Conservation (phyloP, 2,888 invertebrate species). For the Acleris cristana region DNA sequence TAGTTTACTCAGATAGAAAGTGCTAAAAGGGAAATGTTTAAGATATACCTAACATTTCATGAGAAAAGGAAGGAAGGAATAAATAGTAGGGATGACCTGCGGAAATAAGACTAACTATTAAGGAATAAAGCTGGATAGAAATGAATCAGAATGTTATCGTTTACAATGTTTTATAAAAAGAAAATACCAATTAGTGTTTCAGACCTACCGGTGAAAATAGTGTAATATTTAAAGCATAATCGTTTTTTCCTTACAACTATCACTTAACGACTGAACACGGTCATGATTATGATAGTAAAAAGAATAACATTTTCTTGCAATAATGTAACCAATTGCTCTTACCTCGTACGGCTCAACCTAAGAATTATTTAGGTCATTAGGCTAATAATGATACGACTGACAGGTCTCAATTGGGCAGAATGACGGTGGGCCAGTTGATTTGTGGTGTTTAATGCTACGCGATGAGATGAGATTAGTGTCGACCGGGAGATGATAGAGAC, state of each 20-base stretch:
- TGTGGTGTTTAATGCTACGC: slow-evolving; percentile 7
- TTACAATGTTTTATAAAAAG: too few relatives aligned
- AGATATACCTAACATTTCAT: neutral
- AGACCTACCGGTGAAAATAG: neutral
- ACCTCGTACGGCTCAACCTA: neutral
- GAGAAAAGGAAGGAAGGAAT: neutral
- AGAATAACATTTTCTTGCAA: too few relatives aligned
- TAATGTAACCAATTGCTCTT: too few relatives aligned
- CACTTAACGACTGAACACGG: too few relatives aligned
- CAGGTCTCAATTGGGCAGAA: neutral
- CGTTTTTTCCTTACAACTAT: too few relatives aligned
- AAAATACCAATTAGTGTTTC: too few relatives aligned
- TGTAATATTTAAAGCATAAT: too few relatives aligned
- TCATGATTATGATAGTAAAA: too few relatives aligned
- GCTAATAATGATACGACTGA: neutral
- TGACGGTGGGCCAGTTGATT: slow-evolving; percentile 1
- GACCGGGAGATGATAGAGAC: slow-evolving; percentile 15
- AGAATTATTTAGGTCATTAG: neutral
- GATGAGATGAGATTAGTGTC: slow-evolving; percentile 5
- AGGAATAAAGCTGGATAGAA: too few relatives aligned
- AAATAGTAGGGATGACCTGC: neutral
- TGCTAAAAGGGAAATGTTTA: slow-evolving; percentile 22
- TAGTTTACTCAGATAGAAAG: slow-evolving; percentile 36
- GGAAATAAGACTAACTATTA: too few relatives aligned
- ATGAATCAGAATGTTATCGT: too few relatives aligned